Percentiles rank a stretch among this genome's conserved stretches.
phyloP scores from a whole-genome alignment of 2,113 vertebrate genomes.

The Lamprotornis superbus region DNA sequence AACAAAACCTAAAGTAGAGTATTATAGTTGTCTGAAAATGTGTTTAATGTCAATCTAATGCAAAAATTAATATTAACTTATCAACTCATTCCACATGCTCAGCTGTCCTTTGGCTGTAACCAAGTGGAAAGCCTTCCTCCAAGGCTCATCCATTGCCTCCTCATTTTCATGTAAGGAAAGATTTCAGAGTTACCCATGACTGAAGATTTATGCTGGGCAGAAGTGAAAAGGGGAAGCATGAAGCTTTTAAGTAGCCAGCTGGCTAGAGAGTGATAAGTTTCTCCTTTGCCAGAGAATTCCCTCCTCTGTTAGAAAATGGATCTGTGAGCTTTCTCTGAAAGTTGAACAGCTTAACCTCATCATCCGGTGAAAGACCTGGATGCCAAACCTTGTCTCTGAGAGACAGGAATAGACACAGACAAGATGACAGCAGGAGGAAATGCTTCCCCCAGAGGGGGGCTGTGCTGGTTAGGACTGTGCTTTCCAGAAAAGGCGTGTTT shows the following conservation, averaged over 20 bases:
- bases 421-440: neutral
- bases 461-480: neutral
- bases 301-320: neutral
- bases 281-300: conserved; percentile 18
- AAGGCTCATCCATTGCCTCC: neutral
- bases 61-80: neutral
- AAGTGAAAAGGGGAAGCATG: neutral
- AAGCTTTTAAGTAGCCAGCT: neutral
- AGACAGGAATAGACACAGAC: neutral
- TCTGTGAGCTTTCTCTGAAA: neutral
- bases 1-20: neutral
- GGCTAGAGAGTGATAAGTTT: neutral
- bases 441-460: neutral
- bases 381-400: neutral
- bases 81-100: neutral
- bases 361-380: neutral
- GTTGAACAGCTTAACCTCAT: conserved; percentile 7
- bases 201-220: neutral
- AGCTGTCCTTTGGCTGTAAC: neutral
- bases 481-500: neutral
- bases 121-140: neutral
- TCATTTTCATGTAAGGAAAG: neutral
- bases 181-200: neutral
- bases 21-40: neutral
- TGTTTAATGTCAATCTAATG: neutral